A percentile compares a stretch with the other conserved stretches of the same genome.
Evolutionary conservation across 1,140 invertebrate genomes (phyloP).

Genomic region (Platyscapa corneri): DNA sequence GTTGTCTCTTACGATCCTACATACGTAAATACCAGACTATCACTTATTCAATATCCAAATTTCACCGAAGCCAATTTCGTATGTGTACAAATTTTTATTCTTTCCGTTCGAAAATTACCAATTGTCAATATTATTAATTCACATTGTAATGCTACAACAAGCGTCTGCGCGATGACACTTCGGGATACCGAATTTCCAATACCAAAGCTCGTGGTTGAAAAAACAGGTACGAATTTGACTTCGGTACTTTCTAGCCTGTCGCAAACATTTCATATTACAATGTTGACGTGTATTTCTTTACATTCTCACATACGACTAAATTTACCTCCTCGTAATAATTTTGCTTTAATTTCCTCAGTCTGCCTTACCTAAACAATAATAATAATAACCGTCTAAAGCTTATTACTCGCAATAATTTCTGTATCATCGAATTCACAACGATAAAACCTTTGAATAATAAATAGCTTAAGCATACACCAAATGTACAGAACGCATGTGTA

Average conservation of each 20-base stretch:
- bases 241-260: conserved; percentile 36
- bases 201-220: conserved; percentile 14
- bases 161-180: neutral
- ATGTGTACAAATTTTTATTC: neutral
- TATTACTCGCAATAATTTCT: conserved; percentile 44
- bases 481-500: conserved; percentile 43
- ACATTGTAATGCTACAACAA: conserved; percentile 31
- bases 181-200: conserved; percentile 18
- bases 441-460: conserved; percentile 45
- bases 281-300: conserved; percentile 48
- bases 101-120: no score
- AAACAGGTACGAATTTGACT: conserved; percentile 44
- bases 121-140: no score
- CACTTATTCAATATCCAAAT: conserved; percentile 47
- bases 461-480: conserved; percentile 42
- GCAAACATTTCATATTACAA: conserved; percentile 44
- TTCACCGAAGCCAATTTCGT: conserved; percentile 44
- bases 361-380: conserved; percentile 17
- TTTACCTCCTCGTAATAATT: conserved; percentile 36
- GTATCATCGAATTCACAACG: conserved; percentile 17
- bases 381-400: conserved; percentile 17
- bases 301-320: conserved; percentile 29
- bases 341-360: conserved; percentile 5
- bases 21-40: conserved; percentile 43
- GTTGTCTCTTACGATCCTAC: conserved; percentile 42